Evolutionary conservation across 1,140 invertebrate genomes (phyloP).

Genomic region (Zaprionus camerounensis): DNA sequence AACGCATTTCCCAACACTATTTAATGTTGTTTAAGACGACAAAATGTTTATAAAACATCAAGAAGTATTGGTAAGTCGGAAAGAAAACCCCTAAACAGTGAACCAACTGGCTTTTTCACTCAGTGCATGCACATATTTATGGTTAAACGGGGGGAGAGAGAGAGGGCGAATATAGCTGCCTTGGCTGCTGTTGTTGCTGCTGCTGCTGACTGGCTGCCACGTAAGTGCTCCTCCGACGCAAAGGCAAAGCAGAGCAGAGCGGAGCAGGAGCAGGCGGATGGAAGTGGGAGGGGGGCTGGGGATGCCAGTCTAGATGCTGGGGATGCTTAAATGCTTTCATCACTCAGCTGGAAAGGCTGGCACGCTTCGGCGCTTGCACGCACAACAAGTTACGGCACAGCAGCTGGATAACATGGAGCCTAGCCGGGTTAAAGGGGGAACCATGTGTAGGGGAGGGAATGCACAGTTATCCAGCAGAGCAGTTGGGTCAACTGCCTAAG

Average conservation of each 20-base stretch:
- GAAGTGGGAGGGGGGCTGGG: neutral
- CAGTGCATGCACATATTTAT: conserved; percentile 17
- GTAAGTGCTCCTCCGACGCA: conserved; percentile 62
- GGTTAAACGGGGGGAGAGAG: conserved; percentile 3
- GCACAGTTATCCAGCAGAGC: conserved; percentile 1
- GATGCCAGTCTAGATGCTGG: conserved; percentile 6
- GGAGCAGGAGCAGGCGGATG: neutral
- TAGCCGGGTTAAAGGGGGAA: neutral
- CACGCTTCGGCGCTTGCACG: conserved; percentile 70
- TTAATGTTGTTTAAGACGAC: neutral
- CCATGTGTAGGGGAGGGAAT: neutral
- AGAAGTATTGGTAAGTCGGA: neutral
- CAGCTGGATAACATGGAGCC: neutral
- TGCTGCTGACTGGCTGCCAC: conserved; percentile 45
- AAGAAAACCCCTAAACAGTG: neutral
- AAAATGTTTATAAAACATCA: neutral
- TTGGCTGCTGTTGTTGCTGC: conserved; percentile 10
- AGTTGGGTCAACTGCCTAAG: conserved; percentile 44
- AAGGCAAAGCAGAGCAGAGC: neutral
- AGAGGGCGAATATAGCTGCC: neutral
- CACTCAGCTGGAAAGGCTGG: conserved; percentile 73
- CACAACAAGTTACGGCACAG: conserved; percentile 33
- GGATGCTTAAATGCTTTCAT: conserved; percentile 78
- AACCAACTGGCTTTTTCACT: neutral
- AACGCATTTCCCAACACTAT: neutral